Base-by-base conservation (phyloP, 1,140 invertebrate species). In the Chymomyza costata region DNA sequence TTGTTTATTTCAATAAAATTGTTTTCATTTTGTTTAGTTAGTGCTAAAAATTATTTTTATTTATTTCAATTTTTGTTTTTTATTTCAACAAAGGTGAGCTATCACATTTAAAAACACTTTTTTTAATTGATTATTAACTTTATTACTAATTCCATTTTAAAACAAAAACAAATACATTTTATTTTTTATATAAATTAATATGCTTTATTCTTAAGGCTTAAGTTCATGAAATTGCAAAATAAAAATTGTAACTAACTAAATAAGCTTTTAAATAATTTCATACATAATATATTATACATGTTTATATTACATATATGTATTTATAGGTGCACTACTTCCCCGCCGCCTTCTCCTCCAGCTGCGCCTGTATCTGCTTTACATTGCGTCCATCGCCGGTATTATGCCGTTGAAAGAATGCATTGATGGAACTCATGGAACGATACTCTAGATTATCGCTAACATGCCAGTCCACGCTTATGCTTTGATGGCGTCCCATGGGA, bases 361-460 rank as follows among this genome's bases (percentile, higher is more conserved):
- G 78, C 1, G 84, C 81, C 50, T 83, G 82, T 38, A 86, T 67
- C 17, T 85, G 61, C 52, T 46, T 64, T 0, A 86, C 78, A 16
- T 80, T 73, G 19, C 76, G 70, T 0, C 84, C 88, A 1, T 85
- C 85, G 3, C 85, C 85, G 44, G 86, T 88, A 21, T 88, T 88
- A 68, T 91, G 89, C 41, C 89, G 87, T 84, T 90, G 88, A 74
- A 90, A 91, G 76, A 91, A 91, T 17, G 88, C 89, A 65, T 91
- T 90, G n/a, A 92, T 86, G 46, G 90, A 91, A 55, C 89, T 90
- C 86, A 91, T 91, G 11, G 90, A 90, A 50, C 84, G 82, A 59
- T 88, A 87, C 41, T 87, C 88, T 15, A 85, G 61, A 53, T 85
- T 85, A 37, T 85, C 84, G 49, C 83, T 81, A 5, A 85, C 47